phyloP scores from a whole-genome alignment of 2,888 invertebrate species.

The Arctia plantaginis region DNA sequence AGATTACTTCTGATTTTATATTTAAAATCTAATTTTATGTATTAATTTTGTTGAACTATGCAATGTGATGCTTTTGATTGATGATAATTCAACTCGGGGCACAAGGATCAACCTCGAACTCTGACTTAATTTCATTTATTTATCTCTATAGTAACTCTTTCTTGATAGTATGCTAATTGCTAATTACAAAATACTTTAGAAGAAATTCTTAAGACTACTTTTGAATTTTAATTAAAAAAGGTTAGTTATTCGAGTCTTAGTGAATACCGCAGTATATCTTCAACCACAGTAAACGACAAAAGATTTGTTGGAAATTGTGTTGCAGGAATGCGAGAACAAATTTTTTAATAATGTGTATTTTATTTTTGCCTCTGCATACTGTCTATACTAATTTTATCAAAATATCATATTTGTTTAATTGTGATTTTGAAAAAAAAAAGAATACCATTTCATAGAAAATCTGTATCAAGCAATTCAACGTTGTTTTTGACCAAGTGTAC shows the following conservation, averaged over 20 bases:
- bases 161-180: neutral
- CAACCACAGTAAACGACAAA: neutral
- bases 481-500: no score
- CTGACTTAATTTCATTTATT: neutral
- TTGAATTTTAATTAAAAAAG: slow-evolving; percentile 1
- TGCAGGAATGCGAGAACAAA: neutral
- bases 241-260: neutral
- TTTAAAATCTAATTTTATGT: neutral
- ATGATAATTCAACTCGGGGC: neutral
- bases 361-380: neutral
- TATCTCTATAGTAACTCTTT: neutral
- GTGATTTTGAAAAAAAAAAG: neutral
- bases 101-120: neutral
- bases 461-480: no score
- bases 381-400: neutral
- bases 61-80: neutral
- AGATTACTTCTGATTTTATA: neutral
- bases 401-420: neutral
- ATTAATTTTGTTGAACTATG: neutral
- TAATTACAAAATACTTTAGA: slow-evolving; percentile 3
- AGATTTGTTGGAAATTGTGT: neutral
- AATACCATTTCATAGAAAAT: no score
- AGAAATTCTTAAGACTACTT: neutral
- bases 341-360: neutral
- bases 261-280: neutral